Conservation (phyloP, 2,797 vertebrate species). For the Hydrocynus forskahlii region DNA sequence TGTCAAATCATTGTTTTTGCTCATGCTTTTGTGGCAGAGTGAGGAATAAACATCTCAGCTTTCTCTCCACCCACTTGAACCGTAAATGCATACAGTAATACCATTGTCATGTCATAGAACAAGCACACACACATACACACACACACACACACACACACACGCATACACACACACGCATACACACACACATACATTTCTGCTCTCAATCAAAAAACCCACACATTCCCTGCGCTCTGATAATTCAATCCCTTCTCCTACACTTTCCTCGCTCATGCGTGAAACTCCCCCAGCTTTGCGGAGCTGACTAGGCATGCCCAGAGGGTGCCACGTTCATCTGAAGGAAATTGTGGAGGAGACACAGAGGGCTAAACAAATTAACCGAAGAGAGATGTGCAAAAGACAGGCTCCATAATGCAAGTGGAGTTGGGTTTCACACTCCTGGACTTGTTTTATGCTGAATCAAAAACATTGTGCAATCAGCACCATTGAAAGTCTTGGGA, state of each 20-base stretch:
- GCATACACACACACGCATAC: background rate
- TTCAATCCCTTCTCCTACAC: slow-evolving; percentile 20
- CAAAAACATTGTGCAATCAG: slow-evolving; percentile 61
- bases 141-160: background rate
- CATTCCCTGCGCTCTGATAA: slow-evolving; percentile 28
- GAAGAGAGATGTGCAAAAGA: slow-evolving; percentile 32
- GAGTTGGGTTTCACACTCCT: slow-evolving; percentile 56
- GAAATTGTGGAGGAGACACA: slow-evolving; percentile 68
- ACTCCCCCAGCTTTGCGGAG: slow-evolving; percentile 44
- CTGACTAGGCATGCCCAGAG: slow-evolving; percentile 57
- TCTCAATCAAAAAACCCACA: slow-evolving; percentile 17
- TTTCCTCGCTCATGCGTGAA: slow-evolving; percentile 58
- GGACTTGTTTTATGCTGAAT: slow-evolving; percentile 63
- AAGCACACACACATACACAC: too few species aligned
- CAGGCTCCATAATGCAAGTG: slow-evolving; percentile 52
- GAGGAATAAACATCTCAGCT: slow-evolving; percentile 26
- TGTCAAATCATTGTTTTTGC: slow-evolving; percentile 42
- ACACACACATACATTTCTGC: background rate
- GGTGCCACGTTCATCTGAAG: slow-evolving; percentile 60
- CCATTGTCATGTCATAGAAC: background rate
- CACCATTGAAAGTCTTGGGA: slow-evolving; percentile 22
- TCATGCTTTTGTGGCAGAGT: slow-evolving; percentile 33
- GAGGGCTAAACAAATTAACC: slow-evolving; percentile 71
- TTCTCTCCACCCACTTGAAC: slow-evolving; percentile 1
- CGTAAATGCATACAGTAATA: slow-evolving; percentile 5